Evolutionary conservation across 2,888 invertebrate genomes (phyloP), one percentile per base, ranked within the genome.

Genomic region (Melinopterus prodromus): DNA sequence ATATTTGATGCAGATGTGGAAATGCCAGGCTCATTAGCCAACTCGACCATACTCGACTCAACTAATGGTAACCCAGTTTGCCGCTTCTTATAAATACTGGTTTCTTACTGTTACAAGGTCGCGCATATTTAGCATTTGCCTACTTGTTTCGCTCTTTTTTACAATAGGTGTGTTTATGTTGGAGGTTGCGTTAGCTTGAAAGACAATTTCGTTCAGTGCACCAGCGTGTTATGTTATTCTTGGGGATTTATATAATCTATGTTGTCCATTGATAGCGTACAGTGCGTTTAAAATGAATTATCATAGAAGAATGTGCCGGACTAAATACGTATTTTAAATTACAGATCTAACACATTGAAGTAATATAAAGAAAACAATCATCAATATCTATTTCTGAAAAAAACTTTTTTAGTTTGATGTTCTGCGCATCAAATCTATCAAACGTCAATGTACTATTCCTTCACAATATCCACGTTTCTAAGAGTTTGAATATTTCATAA

Each of bases 31-130:
- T 26, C 53, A 53, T 53, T 53, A 12, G 9, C 53, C 7, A 53
- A 53, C 53, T 53, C 7, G 53, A 7, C 53, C 12, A 53, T 12
- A 53, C 7, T 53, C 7, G 12, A 12, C 2, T 9, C 7, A 53
- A 7, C 7, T 53, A 53, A 7, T 53, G 7, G 9, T 53, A 53
- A 53, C 53, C 53, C 53, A 53, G 53, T 53, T 53, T 4, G 53
- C 53, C 53, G 53, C 53, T 53, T 53, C 9, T 7, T 53, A 9
- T 53, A 53, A 53, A 53, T 53, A 12, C 12, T 53, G 53, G 12
- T 53, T 53, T 53, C 53, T 53, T 53, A 53, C 53, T 53, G 53
- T 53, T 53, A 53, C 53, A 53, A 53, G 53, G 53, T 53, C 53
- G 53, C 53, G 12, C 53, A 53, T 53, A 53, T 53, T 53, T 53